Evolutionary conservation across 2,113 vertebrate species (phyloP).

Genomic region (Anser cygnoides): DNA sequence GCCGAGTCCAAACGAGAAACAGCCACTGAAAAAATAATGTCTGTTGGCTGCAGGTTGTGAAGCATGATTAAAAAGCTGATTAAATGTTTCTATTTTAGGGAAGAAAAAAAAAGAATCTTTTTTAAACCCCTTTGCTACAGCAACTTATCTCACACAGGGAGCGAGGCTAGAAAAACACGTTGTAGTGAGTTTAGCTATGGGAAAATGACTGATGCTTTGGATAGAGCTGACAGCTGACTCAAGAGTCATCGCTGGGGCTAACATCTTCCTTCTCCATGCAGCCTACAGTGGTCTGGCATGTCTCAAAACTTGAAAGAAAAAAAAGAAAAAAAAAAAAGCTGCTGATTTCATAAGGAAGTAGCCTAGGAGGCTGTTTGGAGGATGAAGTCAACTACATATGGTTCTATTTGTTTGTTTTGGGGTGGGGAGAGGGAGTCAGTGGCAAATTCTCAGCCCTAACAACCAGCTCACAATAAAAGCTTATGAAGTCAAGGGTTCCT

Average conservation of each 20-base stretch:
- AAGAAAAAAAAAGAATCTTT: neutral
- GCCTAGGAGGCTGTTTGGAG: conserved; percentile 35
- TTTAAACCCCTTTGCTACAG: conserved; percentile 1
- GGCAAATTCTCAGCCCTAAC: conserved; percentile 63
- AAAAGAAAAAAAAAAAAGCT: neutral
- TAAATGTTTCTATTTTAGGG: conserved; percentile 21
- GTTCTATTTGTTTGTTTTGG: conserved; percentile 69
- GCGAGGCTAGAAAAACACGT: neutral
- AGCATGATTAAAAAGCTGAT: conserved; percentile 24
- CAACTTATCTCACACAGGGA: neutral
- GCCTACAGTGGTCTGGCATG: conserved; percentile 26
- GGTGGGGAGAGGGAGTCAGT: conserved; percentile 55
- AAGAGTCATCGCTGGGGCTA: conserved; percentile 1
- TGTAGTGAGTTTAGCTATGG: neutral
- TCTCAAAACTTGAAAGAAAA: conserved; percentile 16
- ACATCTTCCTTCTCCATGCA: neutral
- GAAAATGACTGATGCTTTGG: neutral
- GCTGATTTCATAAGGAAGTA: conserved; percentile 57
- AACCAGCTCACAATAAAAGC: conserved; percentile 54
- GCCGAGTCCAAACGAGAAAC: conserved; percentile 21
- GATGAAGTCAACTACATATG: conserved; percentile 62
- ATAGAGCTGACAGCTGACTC: neutral
- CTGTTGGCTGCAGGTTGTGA: conserved; percentile 2
- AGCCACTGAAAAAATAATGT: neutral
- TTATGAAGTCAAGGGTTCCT: conserved; percentile 37